Base-by-base conservation (phyloP, 2,888 invertebrate species). In the Caenorhabditis auriculariae region DNA sequence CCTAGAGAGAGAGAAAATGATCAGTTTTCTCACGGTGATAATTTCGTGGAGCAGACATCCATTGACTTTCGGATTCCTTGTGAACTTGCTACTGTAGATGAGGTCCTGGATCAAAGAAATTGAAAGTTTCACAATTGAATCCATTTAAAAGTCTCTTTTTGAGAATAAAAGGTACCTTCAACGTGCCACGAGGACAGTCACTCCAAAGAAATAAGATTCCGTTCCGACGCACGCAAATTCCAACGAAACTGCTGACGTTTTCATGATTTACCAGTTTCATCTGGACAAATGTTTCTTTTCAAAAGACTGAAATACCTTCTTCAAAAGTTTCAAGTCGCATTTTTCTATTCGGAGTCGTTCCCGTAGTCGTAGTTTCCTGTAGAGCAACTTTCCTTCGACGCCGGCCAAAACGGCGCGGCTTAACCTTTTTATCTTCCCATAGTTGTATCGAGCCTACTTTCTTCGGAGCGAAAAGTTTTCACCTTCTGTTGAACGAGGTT, bases 201-300 rank as follows among this genome's bases (percentile, higher is more conserved):
- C 70, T 73, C 73, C 73, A 73, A 4, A 73, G 54, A 2, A 70
- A 50, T 9, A 73, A 42, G 42, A 73, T 53, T 48, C 70, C 73
- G 1, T 56, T 54, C 29, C 70, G 26, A 70, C 70, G 59, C 70
- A 73, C 0, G 65, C n/a, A 57, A 39, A 73, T 59, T 2, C 95
- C 95, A 82, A 95, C 91, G 85, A 95, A 95, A 52, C 91, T 91
- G 85, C 94, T 94, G 67, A 95, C 88, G 84, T 95, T 94, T 83
- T 93, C 92, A 85, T 96, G 94, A 35, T 93, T 88, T 77, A 94
- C 85, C 83, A 94, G 94, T 51, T 94, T 88, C 82, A 95, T 85
- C 85, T 85, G 60, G 17, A 46, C n/a, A 47, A 47, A n/a, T 32
- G 7, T 28, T 37, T 17, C 15, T 19, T 35, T 37, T 32, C 32